Evolutionary conservation across 2,888 invertebrate species (phyloP), one percentile per base, ranked within the genome.

Genomic region (Caenorhabditis parvicauda): DNA sequence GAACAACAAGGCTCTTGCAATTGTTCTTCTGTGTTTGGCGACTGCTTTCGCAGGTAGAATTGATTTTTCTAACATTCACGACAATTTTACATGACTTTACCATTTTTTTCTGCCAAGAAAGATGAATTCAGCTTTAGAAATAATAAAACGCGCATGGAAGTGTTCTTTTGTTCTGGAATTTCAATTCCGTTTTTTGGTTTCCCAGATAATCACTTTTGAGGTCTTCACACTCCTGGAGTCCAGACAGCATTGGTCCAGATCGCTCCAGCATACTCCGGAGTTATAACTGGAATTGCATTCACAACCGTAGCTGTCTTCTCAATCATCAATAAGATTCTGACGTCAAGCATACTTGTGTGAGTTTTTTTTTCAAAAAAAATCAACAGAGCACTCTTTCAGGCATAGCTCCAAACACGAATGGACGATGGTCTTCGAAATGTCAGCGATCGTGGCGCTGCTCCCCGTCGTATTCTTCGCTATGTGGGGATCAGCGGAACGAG

Each of bases 201-300:
- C 0, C 21, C 6, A 35, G 19, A 14, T 9, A 43, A 21, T 47
- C 12, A 14, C 27, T 12, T 39, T 60, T 41, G 28, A 76, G 77
- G 77, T 21, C 68, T 78, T 27, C 79, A 79, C 54, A 77, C 78
- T 3, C 78, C 78, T 6, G 79, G 79, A 29, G 79, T 79, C 9
- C 77, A 74, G 55, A 77, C 78, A 3, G 79, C 79, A 3, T 57
- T 79, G n/a, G 67, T 79, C n/a, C 78, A 79, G 59, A 39, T 79
- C 2, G 79, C 79, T 3, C 79, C 79, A 14, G 78, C 77, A 5
- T 79, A 73, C 56, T 74, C 77, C 2, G 79, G 79, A 35, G 64
- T 79, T 12, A 64, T 78, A 24, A 77, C 74, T 2, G 77, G 77
- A 38, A 73, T 79, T n/a, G 68, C 79, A 2, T 79, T 77, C 52